Evolutionary conservation across 2,888 invertebrate genomes (phyloP).

Genomic region (Oxytorus armatus): DNA sequence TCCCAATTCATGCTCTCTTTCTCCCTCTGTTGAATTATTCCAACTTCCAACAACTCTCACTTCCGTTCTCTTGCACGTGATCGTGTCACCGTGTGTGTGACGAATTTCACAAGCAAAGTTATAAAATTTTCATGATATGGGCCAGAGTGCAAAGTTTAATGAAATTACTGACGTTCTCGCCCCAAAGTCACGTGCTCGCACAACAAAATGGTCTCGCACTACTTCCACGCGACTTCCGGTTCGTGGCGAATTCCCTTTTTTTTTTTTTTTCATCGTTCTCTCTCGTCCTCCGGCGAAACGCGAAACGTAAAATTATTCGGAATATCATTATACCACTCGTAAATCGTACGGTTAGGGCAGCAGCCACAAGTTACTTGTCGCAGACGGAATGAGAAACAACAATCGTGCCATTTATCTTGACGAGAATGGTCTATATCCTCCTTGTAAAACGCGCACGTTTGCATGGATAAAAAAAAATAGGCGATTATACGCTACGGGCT

Average conservation of each 20-base stretch:
- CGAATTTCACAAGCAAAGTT: constrained; percentile 32
- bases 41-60: constrained; percentile 60
- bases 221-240: constrained; percentile 54
- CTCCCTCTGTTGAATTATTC: constrained; percentile 55
- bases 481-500: constrained; percentile 27
- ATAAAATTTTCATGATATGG: constrained; percentile 33
- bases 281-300: constrained; percentile 2
- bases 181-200: constrained; percentile 8
- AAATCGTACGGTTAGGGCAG: background rate
- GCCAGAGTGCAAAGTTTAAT: constrained; percentile 3
- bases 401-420: constrained; percentile 53
- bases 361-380: constrained; percentile 20
- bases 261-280: background rate
- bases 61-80: constrained; percentile 50
- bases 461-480: constrained; percentile 14
- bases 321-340: constrained; percentile 41
- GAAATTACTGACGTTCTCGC: background rate
- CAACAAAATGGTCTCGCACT: constrained; percentile 53
- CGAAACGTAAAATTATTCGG: constrained; percentile 54
- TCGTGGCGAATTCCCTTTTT: constrained; percentile 4
- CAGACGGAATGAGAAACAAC: constrained; percentile 37
- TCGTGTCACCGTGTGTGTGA: constrained; percentile 28
- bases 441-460: constrained; percentile 33
- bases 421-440: constrained; percentile 24
- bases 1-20: constrained; percentile 58